Percentiles rank a stretch among this genome's conserved stretches.
Conservation (phyloP, 2,113 vertebrate species). For the Atractosteus spatula region DNA sequence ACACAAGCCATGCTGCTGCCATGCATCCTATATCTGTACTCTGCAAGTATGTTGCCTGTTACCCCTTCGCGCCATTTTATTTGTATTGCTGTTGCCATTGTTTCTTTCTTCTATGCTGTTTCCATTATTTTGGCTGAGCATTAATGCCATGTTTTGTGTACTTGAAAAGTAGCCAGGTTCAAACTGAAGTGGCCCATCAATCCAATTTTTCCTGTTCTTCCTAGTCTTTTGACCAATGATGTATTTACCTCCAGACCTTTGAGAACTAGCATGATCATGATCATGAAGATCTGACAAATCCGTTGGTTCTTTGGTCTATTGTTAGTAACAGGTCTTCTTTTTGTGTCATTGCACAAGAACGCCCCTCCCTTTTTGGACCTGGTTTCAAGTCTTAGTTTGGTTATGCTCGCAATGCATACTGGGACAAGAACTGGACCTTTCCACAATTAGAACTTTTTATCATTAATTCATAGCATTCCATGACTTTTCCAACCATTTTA, state of each 20-base stretch:
- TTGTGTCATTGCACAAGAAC: too few species aligned
- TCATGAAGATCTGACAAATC: too few species aligned
- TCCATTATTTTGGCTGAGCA: constrained; percentile 1
- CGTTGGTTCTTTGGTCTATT: too few species aligned
- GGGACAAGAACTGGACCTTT: too few species aligned
- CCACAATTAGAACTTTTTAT: too few species aligned
- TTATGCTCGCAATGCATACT: too few species aligned
- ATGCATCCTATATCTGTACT: not conserved
- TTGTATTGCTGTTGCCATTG: not conserved
- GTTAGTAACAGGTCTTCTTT: too few species aligned
- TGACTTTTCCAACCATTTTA: too few species aligned
- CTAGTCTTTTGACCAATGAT: not conserved
- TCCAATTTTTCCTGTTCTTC: constrained; percentile 5
- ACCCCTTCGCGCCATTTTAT: not conserved
- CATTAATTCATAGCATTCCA: too few species aligned
- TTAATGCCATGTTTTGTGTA: not conserved
- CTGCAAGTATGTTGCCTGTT: not conserved
- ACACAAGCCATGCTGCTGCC: constrained; percentile 13
- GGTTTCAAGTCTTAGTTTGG: too few species aligned
- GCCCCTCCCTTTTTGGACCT: too few species aligned
- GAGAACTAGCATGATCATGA: not conserved
- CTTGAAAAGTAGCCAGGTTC: not conserved
- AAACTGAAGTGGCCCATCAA: constrained; percentile 23
- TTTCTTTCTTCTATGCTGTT: not conserved
- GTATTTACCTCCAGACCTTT: not conserved